Base-by-base conservation (phyloP, 2,113 vertebrate species). In the Saguinus midas region DNA sequence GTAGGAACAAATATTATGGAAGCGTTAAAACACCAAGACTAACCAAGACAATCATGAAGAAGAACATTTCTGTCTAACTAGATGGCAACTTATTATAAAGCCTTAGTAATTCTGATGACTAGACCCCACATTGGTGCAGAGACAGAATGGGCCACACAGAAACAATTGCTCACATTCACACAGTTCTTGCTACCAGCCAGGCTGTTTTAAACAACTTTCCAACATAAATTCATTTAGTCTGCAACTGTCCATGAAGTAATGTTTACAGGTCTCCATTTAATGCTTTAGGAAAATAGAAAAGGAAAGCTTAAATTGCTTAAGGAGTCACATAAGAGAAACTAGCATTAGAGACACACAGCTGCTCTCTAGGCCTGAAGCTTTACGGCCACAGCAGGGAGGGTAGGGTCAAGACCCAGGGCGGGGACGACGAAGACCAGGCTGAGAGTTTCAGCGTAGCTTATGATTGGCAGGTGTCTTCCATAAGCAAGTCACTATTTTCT, bases 121-220 rank as follows among this genome's bases (percentile, higher is more conserved):
- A 4, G 1, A 2, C 6, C 48, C 25, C 25, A 48, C 48, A 57
- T 7, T 6, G 79, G 14, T 25, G 6, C 17, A 0, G 6, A 21
- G 20, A 16, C 0, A n/a, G 40, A 23, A 0, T n/a, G 40, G 40
- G 13, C 13, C 16, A 37, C 18, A 9, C 5, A 9, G 64, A 25
- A 6, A 12, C 4, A 18, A 23, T 20, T 11, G 5, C 17, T 37
- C 32, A 23, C 5, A n/a, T 0, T 13, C 3, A 64, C 10, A 4
- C 2, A 2, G 29, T 45, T 25, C 61, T 40, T 16, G 17, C 35
- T 40, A 1, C 8, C 20, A 58, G 27, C 73, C 18, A 27, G 52
- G 29, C 37, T 29, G 5, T 17, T 45, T 43, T 32, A 57, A 10
- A 58, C 25, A 40, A 0, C 32, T 37, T 70, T 20, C 73, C 17